Percentiles rank a stretch among this genome's conserved stretches.
These are phyloP conservation scores for Noctua janthe DNA, from an alignment of 2,888 invertebrate genomes.

Conservation along the genomic window DNA sequence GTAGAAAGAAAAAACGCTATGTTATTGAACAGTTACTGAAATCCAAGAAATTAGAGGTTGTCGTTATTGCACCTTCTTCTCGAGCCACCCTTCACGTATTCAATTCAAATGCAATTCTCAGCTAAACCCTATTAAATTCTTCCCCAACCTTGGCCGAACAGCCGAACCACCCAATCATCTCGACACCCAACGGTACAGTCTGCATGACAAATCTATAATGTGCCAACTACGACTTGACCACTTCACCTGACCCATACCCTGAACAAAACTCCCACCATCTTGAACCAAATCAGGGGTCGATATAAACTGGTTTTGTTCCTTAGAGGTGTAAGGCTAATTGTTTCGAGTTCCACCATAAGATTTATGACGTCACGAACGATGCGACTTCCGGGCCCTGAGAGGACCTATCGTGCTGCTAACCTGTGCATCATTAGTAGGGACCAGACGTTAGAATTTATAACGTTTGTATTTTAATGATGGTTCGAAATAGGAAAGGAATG, in stretches of 20 bases:
- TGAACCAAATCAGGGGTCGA: slow-evolving; percentile 58
- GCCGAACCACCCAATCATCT: slow-evolving; percentile 68
- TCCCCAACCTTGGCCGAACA: slow-evolving; percentile 46
- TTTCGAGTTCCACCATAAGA: slow-evolving; percentile 77
- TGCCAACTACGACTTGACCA: slow-evolving; percentile 74
- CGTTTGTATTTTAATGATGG: slow-evolving; percentile 55
- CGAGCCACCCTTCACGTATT: background rate
- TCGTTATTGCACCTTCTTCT: too few relatives aligned
- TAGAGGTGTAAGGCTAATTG: slow-evolving; percentile 84
- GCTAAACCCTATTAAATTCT: background rate
- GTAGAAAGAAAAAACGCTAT: too few relatives aligned
- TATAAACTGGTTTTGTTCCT: slow-evolving; percentile 69
- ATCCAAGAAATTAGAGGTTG: too few relatives aligned
- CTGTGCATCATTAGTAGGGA: slow-evolving; percentile 62
- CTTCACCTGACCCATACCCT: slow-evolving; percentile 60
- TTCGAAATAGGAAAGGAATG: slow-evolving; percentile 11
- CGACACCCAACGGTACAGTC: slow-evolving; percentile 72
- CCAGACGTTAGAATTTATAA: slow-evolving; percentile 51
- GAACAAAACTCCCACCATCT: slow-evolving; percentile 47
- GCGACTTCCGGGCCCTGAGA: slow-evolving; percentile 70
- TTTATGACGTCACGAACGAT: slow-evolving; percentile 82
- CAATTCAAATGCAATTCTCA: background rate
- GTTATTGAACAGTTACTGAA: too few relatives aligned
- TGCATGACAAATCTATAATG: slow-evolving; percentile 84
- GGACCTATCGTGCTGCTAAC: slow-evolving; percentile 47